Conservation (phyloP, 2,888 invertebrate species). For the Chesias legatella region DNA sequence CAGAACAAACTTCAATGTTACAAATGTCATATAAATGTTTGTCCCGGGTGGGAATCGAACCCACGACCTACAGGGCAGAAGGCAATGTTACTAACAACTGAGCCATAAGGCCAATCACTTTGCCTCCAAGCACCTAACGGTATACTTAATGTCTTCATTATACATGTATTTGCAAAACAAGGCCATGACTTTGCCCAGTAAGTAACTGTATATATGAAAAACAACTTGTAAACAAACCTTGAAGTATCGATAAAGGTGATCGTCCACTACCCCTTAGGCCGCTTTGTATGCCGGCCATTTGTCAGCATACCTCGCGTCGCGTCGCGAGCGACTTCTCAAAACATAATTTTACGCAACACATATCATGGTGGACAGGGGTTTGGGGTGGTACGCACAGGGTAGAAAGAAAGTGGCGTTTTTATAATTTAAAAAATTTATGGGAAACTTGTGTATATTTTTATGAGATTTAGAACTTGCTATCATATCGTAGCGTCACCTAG, state of each 20-base stretch:
- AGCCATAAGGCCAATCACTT: no score
- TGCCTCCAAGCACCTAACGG: no score
- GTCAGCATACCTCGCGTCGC: conserved; percentile 68
- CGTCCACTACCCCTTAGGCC: conserved; percentile 39
- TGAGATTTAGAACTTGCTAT: no score
- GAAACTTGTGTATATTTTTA: no score
- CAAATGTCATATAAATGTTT: no score
- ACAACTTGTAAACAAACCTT: conserved; percentile 20
- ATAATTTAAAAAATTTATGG: not conserved
- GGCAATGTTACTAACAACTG: no score
- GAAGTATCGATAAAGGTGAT: conserved; percentile 20
- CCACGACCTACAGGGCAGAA: no score
- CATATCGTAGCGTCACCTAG: no score
- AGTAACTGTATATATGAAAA: conserved; percentile 1
- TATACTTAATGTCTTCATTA: no score
- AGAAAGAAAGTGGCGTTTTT: conserved; percentile 25
- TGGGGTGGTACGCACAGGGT: conserved; percentile 46
- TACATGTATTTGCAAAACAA: no score
- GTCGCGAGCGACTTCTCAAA: conserved; percentile 63
- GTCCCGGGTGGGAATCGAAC: no score
- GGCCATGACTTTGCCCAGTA: not conserved
- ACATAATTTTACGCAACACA: conserved; percentile 79
- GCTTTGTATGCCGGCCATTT: conserved; percentile 61
- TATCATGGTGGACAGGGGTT: conserved; percentile 68
- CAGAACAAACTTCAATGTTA: no score